A percentile compares a stretch with the other conserved stretches of the same genome.
Conservation (phyloP, 1,140 invertebrate genomes). For the Microplitis mediator region DNA sequence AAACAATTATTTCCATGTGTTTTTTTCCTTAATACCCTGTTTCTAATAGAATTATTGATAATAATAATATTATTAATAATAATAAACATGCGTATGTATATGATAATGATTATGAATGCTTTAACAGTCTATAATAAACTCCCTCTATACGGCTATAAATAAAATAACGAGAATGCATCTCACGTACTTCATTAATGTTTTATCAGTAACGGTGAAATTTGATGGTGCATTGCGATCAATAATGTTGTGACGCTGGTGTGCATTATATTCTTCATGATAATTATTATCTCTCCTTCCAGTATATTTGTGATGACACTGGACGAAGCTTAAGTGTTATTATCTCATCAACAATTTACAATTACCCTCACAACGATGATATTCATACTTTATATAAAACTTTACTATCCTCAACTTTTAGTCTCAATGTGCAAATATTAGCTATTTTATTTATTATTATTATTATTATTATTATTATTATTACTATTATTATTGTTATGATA, state of each 20-base stretch:
- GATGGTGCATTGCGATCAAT: background rate
- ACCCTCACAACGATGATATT: background rate
- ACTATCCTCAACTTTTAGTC: background rate
- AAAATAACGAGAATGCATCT: background rate
- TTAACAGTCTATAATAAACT: background rate
- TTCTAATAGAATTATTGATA: no score
- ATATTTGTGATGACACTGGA: background rate
- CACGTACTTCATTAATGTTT: slow-evolving; percentile 2
- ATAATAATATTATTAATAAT: no score
- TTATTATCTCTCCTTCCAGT: background rate
- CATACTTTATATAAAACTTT: background rate
- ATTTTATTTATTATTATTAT: no score
- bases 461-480: no score
- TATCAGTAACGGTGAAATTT: background rate
- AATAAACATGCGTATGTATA: no score
- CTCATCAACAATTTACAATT: background rate
- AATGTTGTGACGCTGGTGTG: background rate
- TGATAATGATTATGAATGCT: background rate
- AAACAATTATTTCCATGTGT: no score
- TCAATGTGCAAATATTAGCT: background rate
- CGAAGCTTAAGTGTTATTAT: background rate
- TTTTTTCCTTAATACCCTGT: no score
- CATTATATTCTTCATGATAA: background rate
- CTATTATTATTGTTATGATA: no score
- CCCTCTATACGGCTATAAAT: background rate